Evolutionary conservation across 2,888 invertebrate species (phyloP), one percentile per base, ranked within the genome.

Genomic region (Spodoptera picta): DNA sequence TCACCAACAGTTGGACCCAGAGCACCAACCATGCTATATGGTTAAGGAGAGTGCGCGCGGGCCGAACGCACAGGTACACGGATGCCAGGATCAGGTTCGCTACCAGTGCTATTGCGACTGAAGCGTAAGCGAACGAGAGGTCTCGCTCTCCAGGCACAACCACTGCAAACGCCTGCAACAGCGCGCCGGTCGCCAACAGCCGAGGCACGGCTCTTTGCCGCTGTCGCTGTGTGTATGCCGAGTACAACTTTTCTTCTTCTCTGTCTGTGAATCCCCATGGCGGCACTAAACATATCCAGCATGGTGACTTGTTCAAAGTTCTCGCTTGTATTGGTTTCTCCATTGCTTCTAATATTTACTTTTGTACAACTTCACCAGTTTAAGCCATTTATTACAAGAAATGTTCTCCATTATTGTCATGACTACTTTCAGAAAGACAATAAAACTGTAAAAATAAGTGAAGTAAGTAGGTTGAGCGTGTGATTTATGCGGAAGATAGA

Each of bases 21-120:
- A 96, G 95, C 36, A 96, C 88, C 65, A 96, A 92, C 96, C 97
- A 97, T 43, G 96, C 95, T 53, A 97, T 81, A 82, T 96, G 96
- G 50, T 96, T 96, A 56, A 97, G 91, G 4, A 95, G 90, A 9
- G 95, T 89, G 92, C 97, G 87, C 4, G 83, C 80, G 11, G 79
- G 76, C n/a, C 77, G 84, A 7, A 87, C 50, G 53, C 86, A 86
- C 9, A 80, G 75, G 66, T 92, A 90, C 47, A 87, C 66, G 42
- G 79, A 75, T n/a, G 85, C 83, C 68, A 93, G 80, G 23, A 81
- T 75, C 50, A 88, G 49, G 73, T 93, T 89, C 46, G 83, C 73
- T 19, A 87, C 47, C 23, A 91, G 66, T 19, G 87, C 87, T 66
- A 89, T 65, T 41, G 82, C 75, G 50, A 89, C 82, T 11, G 86